Conservation (phyloP, 2,113 vertebrate genomes). For the Alexandromys fortis region DNA sequence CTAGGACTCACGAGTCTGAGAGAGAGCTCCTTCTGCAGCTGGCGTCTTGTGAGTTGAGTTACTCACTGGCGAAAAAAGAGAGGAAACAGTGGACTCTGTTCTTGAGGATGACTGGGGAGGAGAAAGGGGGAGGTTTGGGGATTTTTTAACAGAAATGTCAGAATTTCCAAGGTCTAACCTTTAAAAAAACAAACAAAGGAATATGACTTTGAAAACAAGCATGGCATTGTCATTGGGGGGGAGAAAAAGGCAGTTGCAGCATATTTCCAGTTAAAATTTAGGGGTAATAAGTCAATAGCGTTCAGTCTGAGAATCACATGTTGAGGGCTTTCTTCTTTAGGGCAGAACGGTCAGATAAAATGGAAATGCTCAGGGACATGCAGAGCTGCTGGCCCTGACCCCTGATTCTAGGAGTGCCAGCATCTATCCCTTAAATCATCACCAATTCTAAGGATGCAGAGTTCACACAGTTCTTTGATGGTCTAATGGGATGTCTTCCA, state of each 20-base stretch:
- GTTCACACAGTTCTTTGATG: not conserved
- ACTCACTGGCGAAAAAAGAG: not conserved
- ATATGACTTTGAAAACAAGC: not conserved
- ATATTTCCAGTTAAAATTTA: not conserved
- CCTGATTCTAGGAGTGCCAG: not conserved
- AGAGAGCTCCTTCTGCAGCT: conserved; percentile 66
- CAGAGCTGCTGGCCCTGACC: not conserved
- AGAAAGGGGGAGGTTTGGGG: not conserved
- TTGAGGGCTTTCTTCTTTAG: not conserved
- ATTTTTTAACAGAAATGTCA: conserved; percentile 24
- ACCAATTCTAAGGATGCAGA: not conserved
- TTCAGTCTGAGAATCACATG: not conserved
- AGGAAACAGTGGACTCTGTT: conserved; percentile 71
- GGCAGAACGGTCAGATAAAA: not conserved
- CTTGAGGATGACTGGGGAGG: not conserved
- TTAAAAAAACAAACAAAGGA: conserved; percentile 14
- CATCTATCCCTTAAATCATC: not conserved
- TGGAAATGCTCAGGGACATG: not conserved
- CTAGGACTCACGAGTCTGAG: not conserved
- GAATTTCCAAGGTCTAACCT: not conserved
- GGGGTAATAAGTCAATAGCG: not conserved
- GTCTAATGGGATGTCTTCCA: not conserved
- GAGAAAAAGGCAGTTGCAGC: not conserved
- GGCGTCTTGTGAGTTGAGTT: conserved; percentile 52
- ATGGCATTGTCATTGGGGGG: not conserved